Percentiles rank a stretch among this genome's conserved stretches.
Conservation (phyloP, 2,113 vertebrate species). For the Sarotherodon lohbergeri region DNA sequence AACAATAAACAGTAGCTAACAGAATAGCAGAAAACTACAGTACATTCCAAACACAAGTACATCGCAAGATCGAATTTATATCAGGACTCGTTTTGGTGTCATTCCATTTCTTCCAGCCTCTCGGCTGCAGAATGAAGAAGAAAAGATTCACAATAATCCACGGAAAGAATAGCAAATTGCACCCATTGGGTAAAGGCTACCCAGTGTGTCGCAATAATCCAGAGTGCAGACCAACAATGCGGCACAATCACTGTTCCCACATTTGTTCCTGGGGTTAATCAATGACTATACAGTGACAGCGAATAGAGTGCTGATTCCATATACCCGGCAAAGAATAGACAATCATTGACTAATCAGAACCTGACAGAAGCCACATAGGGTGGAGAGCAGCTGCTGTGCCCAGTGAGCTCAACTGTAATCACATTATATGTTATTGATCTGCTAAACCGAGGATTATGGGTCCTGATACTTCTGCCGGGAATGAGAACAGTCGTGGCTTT, state of each 20-base stretch:
- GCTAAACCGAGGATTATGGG: constrained; percentile 39
- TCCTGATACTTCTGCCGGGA: constrained; percentile 15
- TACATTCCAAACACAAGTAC: background rate
- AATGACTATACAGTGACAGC: constrained; percentile 66
- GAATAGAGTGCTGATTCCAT: constrained; percentile 67
- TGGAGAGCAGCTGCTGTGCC: constrained; percentile 50
- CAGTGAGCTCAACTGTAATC: constrained; percentile 44
- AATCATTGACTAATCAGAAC: constrained; percentile 69
- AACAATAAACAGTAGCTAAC: background rate
- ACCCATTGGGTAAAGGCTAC: constrained; percentile 35
- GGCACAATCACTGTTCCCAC: constrained; percentile 55
- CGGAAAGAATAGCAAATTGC: constrained; percentile 50
- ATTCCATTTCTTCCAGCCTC: background rate
- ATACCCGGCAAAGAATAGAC: constrained; percentile 60
- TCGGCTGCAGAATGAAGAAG: background rate
- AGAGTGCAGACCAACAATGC: constrained; percentile 45
- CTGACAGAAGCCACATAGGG: constrained; percentile 53
- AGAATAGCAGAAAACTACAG: background rate
- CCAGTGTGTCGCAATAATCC: constrained; percentile 29
- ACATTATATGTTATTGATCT: constrained; percentile 62
- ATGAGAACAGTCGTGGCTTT: background rate
- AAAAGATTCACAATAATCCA: constrained; percentile 30
- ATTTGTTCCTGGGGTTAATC: constrained; percentile 59
- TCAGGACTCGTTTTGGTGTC: background rate
- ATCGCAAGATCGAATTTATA: background rate